These are phyloP conservation scores for Amphipyra berbera DNA, from an alignment of 2,888 invertebrate species.

Conservation along the genomic window DNA sequence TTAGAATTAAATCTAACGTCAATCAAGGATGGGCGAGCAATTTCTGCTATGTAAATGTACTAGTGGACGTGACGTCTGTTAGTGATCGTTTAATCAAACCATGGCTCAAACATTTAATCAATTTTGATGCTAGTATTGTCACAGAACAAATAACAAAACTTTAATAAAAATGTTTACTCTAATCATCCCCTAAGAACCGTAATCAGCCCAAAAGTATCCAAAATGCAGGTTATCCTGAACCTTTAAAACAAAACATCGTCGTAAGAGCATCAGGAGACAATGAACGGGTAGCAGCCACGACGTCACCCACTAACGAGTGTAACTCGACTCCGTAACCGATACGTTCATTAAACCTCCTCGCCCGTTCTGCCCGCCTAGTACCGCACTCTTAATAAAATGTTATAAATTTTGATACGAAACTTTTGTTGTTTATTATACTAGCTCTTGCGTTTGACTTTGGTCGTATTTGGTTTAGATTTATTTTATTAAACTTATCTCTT, in stretches of 20 bases:
- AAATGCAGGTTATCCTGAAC: slow-evolving; percentile 25
- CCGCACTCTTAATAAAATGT: slow-evolving; percentile 68
- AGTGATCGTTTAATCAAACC: slow-evolving; percentile 36
- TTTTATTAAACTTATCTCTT: slow-evolving; percentile 19
- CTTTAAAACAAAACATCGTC: slow-evolving; percentile 47
- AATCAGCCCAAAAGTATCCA: not conserved
- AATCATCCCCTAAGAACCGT: no score
- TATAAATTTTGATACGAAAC: slow-evolving; percentile 63
- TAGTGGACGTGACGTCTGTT: slow-evolving; percentile 43
- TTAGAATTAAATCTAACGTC: slow-evolving; percentile 57
- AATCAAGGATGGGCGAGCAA: slow-evolving; percentile 52
- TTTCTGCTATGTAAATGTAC: slow-evolving; percentile 49
- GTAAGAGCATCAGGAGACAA: slow-evolving; percentile 73
- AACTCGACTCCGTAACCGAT: slow-evolving; percentile 83
- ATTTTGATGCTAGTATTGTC: slow-evolving; percentile 4
- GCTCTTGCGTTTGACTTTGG: slow-evolving; percentile 24
- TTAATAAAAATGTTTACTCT: no score
- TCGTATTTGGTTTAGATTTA: slow-evolving; percentile 38
- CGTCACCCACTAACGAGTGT: slow-evolving; percentile 80
- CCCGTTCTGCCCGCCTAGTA: slow-evolving; percentile 70
- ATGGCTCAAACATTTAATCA: slow-evolving; percentile 19
- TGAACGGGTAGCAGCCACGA: slow-evolving; percentile 68
- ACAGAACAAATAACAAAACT: not conserved
- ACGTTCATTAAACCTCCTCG: slow-evolving; percentile 81
- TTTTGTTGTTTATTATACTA: slow-evolving; percentile 43